Base-by-base conservation (phyloP, 1,140 invertebrate genomes). In the Brachionus rotundiformis region DNA sequence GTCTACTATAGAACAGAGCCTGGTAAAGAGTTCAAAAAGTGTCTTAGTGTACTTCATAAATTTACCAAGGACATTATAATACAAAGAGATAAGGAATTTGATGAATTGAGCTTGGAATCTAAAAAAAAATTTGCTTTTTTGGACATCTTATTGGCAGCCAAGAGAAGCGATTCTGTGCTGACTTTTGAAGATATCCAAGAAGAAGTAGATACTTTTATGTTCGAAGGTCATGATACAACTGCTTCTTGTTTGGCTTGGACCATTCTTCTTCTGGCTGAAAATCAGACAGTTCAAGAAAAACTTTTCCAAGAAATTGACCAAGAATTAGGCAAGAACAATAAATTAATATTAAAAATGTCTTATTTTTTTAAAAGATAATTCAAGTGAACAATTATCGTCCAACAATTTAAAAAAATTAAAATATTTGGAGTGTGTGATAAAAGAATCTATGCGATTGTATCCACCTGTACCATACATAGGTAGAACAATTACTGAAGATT, bases 161-260 rank as follows among this genome's bases (percentile, higher is more conserved):
- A 93, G n/a, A 91, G 93, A 85, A 92, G 92, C 83, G 93, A 92
- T 7, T 91, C 87, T 44, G 88, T 91, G 0, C 91, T 97, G 59
- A 92, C 91, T 33, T 92, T 95, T 81, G 91, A 92, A 59, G 95
- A 97, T 89, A 95, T 98, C 41, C 89, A 91, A 83, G 93, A 94
- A 85, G 93, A 94, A 89, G 92, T 93, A 2, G 92, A 94, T 85
- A 94, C 92, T 0, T 94, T 94, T 84, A 92, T 93, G 90, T 93
- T 93, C 87, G 92, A 90, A 91, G 94, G 95, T 25, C 94, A 96
- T 86, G 95, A 97, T 85, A 96, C 95, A 1, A 96, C 94, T 0
- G 93, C 85, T 11, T 84, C 85, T 11, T 87, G 85, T 8, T 84
- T 86, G 25, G 85, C 82, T 73, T 90, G 87, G 87, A 84, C 88